Evolutionary conservation across 2,888 invertebrate species (phyloP), one percentile per base, ranked within the genome.

Genomic region (Chloroclysta siterata): DNA sequence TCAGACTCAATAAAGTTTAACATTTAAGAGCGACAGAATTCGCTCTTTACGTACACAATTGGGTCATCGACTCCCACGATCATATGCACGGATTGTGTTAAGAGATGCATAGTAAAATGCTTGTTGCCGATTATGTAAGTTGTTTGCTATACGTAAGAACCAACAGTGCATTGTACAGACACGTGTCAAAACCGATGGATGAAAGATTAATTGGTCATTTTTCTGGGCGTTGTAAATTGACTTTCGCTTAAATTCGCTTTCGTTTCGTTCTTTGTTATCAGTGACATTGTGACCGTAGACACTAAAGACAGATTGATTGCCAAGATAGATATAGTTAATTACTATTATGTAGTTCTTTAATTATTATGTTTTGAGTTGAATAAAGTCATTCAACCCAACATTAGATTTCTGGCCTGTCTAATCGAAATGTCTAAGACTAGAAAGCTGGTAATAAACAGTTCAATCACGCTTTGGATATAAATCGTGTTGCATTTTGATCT

Each of bases 241-340:
- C 82, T 82, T 82, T 81, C 78, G 66, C 71, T 76, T 77, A 61
- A 74, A 64, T 63, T 63, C 47, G 52, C 76, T 78, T 76, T 78
- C 75, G 22, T 60, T 78, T 73, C 72, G 68, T 68, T 67, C 72
- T 70, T 68, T 70, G 66, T 73, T 76, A 78, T 76, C 75, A 67
- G 64, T 69, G 72, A 72, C 71, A 63, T 63, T 68, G 53, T 55
- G 71, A 69, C 69, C 71, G 69, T 71, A 70, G 65, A 68, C 48
- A 70, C 70, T 72, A 76, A 65, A 68, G 64, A 58, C 66, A 39
- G 71, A 77, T 80, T 72, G 73, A 78, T 78, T 75, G 65, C 65
- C 59, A 70, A 66, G 75, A 72, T 78, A 66, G 75, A 72, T 78
- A 72, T 48, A 17, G 17, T 33, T 54, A 46, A 46, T 66, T 52